Percentiles rank a stretch among this genome's conserved stretches.
phyloP scores from a whole-genome alignment of 64 coral and sea anemone genomes.

The Montipora efflorescens region DNA sequence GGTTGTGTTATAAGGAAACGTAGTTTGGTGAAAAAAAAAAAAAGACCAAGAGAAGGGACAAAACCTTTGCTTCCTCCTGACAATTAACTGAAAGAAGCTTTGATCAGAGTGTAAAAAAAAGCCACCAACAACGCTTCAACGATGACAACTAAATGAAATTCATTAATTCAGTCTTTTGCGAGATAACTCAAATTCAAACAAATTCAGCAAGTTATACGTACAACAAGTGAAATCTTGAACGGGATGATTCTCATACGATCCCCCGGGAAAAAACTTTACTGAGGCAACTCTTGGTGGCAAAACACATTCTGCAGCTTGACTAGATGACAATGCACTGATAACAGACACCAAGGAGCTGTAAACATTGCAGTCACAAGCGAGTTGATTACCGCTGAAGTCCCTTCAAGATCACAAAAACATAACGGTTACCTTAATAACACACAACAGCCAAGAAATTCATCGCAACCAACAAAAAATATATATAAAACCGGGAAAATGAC shows the following conservation, averaged over 20 bases:
- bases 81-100: too few relatives aligned
- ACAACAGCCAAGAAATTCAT: too few relatives aligned
- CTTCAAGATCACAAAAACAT: neutral
- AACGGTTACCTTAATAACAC: neutral
- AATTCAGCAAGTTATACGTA: constrained; percentile 46
- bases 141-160: too few relatives aligned
- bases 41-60: too few relatives aligned
- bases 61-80: too few relatives aligned
- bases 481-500: neutral
- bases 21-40: too few relatives aligned
- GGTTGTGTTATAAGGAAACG: too few relatives aligned
- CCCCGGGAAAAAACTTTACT: constrained; percentile 64
- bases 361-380: constrained; percentile 94
- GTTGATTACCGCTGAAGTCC: constrained; percentile 57
- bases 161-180: too few relatives aligned
- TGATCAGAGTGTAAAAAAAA: neutral
- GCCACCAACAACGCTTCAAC: too few relatives aligned
- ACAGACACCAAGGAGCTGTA: constrained; percentile 89
- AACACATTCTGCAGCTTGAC: constrained; percentile 57
- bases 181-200: too few relatives aligned
- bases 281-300: constrained; percentile 72
- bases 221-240: constrained; percentile 94
- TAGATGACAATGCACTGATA: constrained; percentile 52
- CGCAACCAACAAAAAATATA: neutral
- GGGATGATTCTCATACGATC: constrained; percentile 66